Percentiles rank a stretch among this genome's conserved stretches.
These are phyloP conservation scores for Amazona guildingii DNA, from an alignment of 2,113 vertebrate species.

Conservation along the genomic window DNA sequence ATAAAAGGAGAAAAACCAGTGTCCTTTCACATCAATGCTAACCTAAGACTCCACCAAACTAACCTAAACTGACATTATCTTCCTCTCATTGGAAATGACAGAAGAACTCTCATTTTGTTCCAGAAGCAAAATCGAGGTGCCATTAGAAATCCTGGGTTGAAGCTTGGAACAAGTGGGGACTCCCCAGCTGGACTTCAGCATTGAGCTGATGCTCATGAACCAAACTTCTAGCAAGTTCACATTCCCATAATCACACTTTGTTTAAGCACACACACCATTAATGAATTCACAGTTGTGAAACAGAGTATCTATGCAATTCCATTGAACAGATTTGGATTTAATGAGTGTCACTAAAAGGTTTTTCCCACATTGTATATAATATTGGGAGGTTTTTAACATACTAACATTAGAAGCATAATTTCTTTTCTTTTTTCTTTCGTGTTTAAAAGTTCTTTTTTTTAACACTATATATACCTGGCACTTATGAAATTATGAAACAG, in stretches of 20 bases:
- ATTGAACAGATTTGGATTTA: neutral
- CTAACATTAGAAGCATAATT: neutral
- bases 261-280: neutral
- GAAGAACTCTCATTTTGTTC: neutral
- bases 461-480: neutral
- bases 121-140: neutral
- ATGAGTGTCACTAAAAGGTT: neutral
- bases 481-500: neutral
- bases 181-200: neutral
- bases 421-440: neutral
- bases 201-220: neutral
- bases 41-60: neutral
- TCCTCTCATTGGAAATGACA: neutral
- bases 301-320: neutral
- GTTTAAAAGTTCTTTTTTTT: neutral
- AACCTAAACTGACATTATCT: neutral
- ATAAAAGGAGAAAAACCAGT: neutral
- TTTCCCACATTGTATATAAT: neutral
- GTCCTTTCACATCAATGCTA: neutral
- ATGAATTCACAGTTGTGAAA: neutral
- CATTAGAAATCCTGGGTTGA: neutral
- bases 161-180: neutral
- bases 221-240: neutral
- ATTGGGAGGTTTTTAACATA: neutral
- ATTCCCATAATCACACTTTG: neutral